Evolutionary conservation across 2,888 invertebrate genomes (phyloP), one percentile per base, ranked within the genome.

Genomic region (Argyresthia goedartella): DNA sequence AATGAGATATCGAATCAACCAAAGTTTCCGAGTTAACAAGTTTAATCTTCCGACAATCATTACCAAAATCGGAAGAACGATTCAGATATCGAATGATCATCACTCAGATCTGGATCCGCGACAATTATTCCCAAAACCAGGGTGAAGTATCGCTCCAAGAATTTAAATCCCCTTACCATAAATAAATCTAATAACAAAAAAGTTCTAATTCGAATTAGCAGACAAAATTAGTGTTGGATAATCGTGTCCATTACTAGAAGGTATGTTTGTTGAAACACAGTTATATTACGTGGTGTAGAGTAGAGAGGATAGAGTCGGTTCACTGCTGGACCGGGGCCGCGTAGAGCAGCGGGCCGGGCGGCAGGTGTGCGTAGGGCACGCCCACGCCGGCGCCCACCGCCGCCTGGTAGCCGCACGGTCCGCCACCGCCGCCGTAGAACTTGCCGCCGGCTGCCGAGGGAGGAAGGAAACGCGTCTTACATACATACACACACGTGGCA

Each of bases 321-420:
- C 92, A 93, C 88, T 93, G 93, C 73, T 93, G 93, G 52, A 93
- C 93, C 47, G 92, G 90, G 39, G 92, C 74, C 74, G 92, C 67
- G 81, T 90, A 82, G 75, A 92, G 72, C 60, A 88, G 69, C 6
- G 85, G 82, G 53, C 84, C 67, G 73, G 90, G 78, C 64, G 91
- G 73, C 73, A 89, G 64, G 73, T 91, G 92, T n/a, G n/a, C n/a
- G n/a, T n/a, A n/a, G 8, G 90, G 89, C 70, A 91, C 89, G 11
- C 91, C 89, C 49, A 85, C 84, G 53, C 81, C 64, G 72, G 88
- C 71, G 82, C 89, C 84, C 79, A 91, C 85, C 4, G 91, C 89
- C 52, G 91, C 90, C 73, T 91, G 91, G 73, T 92, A 92, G 52
- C 91, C 90, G 69, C 91, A 92, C 1, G 88, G 87, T 1, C 82